Evolutionary conservation across 2,113 vertebrate genomes (phyloP).

Genomic region (Pipra filicauda): DNA sequence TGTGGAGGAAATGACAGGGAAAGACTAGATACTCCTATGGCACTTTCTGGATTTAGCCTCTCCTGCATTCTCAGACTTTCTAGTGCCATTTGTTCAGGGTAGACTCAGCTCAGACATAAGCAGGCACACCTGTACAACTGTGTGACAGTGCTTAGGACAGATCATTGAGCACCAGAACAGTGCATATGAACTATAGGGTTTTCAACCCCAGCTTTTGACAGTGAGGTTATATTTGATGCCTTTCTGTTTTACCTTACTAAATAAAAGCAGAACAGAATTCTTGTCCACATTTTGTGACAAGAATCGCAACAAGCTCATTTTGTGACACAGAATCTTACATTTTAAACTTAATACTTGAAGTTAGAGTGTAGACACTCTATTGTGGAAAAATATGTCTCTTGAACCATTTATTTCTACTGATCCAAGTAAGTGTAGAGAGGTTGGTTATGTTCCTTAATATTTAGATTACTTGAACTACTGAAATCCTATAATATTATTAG

Average conservation of each 20-base stretch:
- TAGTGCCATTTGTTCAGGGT: background rate
- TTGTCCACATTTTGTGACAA: background rate
- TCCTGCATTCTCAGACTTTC: background rate
- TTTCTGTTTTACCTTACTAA: background rate
- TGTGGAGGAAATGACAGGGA: background rate
- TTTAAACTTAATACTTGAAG: background rate
- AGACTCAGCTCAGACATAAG: background rate
- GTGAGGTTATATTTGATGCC: background rate
- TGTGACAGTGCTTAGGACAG: background rate
- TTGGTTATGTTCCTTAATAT: background rate
- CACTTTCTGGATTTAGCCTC: background rate
- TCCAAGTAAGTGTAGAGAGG: background rate
- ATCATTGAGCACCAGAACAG: background rate
- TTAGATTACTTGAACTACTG: background rate
- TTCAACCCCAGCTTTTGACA: background rate
- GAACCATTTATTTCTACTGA: background rate
- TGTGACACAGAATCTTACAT: background rate
- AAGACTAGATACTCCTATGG: background rate
- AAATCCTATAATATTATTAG: background rate
- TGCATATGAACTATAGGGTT: too few species aligned
- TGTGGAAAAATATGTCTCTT: background rate
- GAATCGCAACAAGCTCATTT: background rate
- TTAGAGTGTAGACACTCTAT: fast-evolving
- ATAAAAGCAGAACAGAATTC: background rate
- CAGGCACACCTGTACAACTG: background rate